Percentiles rank a stretch among this genome's conserved stretches.
These are phyloP conservation scores for Thymelicus lineola DNA, from an alignment of 2,888 invertebrate species.

Conservation along the genomic window DNA sequence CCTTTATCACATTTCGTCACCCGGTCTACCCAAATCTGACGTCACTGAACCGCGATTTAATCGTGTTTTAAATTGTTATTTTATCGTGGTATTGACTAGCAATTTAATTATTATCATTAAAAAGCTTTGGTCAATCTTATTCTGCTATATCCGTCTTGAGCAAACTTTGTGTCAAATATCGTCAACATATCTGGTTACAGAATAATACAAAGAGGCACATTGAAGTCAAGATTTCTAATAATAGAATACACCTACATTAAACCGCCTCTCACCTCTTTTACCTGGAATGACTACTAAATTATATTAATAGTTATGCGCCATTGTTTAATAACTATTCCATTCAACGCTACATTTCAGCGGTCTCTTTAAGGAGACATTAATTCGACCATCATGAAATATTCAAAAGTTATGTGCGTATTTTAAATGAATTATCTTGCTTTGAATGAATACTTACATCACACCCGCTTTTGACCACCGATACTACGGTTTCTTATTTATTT, in stretches of 20 bases:
- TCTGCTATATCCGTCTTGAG: background rate
- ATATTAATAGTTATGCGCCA: too few species aligned
- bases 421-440: background rate
- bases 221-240: slow-evolving; percentile 3
- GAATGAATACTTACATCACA: background rate
- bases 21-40: slow-evolving; percentile 10
- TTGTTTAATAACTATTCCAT: too few species aligned
- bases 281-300: background rate
- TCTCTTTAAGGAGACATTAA: background rate
- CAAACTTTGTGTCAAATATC: background rate
- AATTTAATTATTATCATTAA: background rate
- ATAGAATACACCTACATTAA: background rate
- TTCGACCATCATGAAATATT: background rate
- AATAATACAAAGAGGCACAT: slow-evolving; percentile 3
- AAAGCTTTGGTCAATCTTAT: slow-evolving; percentile 28
- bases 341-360: too few species aligned
- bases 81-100: slow-evolving; percentile 7
- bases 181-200: background rate
- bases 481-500: background rate
- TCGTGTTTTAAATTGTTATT: slow-evolving; percentile 8
- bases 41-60: slow-evolving; percentile 4
- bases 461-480: background rate
- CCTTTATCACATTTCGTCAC: slow-evolving; percentile 25
- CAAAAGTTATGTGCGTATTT: background rate
- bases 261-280: background rate